A percentile compares a stretch with the other conserved stretches of the same genome.
phyloP scores from a whole-genome alignment of 2,113 vertebrate species.

The Heptranchias perlo region DNA sequence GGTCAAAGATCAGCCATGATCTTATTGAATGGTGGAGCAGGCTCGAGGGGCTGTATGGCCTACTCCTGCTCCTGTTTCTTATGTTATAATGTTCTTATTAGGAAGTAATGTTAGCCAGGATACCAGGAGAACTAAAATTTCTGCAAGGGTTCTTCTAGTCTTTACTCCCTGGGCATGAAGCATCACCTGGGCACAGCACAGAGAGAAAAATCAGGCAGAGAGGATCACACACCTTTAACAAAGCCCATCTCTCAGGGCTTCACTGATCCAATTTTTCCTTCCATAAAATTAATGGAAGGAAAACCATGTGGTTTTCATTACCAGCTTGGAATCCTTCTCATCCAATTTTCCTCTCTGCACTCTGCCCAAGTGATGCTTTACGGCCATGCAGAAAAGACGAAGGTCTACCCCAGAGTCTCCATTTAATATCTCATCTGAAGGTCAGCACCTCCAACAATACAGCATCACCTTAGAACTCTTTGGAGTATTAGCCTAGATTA shows the following conservation, averaged over 20 bases:
- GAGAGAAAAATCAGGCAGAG: background rate
- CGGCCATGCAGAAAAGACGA: background rate
- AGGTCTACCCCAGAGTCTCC: background rate
- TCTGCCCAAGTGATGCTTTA: background rate
- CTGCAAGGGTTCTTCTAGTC: too few species aligned
- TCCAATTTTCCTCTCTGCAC: background rate
- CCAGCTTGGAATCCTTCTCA: background rate
- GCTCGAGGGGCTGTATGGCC: too few species aligned
- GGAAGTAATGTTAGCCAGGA: background rate
- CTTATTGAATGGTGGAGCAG: too few species aligned
- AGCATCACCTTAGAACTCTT: too few species aligned
- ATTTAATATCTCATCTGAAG: too few species aligned
- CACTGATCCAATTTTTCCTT: background rate
- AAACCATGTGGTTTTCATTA: background rate
- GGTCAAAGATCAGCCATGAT: too few species aligned
- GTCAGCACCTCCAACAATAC: too few species aligned
- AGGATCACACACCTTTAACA: background rate
- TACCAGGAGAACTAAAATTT: background rate
- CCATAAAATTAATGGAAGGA: background rate
- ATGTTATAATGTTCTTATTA: too few species aligned
- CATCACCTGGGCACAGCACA: background rate
- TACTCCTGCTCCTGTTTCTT: too few species aligned
- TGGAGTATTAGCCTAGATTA: too few species aligned
- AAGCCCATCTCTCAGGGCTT: background rate
- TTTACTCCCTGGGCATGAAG: background rate